phyloP scores from a whole-genome alignment of 2,888 invertebrate species.

The Dryobota labecula region DNA sequence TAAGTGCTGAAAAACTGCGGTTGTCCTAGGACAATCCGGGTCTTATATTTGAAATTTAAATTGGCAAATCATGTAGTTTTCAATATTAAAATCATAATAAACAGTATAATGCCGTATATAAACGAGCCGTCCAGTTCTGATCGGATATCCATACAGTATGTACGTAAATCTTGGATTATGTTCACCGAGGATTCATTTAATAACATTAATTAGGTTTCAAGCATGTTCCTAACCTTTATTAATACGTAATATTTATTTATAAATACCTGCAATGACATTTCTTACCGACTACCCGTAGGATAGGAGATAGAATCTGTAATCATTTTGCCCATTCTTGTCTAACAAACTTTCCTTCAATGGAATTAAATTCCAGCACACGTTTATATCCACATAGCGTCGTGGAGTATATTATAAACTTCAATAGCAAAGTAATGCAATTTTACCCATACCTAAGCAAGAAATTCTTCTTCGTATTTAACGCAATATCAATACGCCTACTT shows the following conservation, averaged over 20 bases:
- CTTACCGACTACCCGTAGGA: constrained; percentile 67
- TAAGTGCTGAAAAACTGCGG: constrained; percentile 77
- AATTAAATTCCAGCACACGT: constrained; percentile 80
- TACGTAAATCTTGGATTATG: constrained; percentile 49
- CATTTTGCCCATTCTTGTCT: constrained; percentile 68
- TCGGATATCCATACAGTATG: constrained; percentile 67
- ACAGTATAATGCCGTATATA: constrained; percentile 70
- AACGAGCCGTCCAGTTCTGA: constrained; percentile 83
- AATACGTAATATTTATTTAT: constrained; percentile 78
- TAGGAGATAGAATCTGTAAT: constrained; percentile 67
- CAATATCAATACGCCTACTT: constrained; percentile 61
- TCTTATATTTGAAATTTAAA: constrained; percentile 61
- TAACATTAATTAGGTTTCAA: constrained; percentile 64
- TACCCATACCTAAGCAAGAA: constrained; percentile 41
- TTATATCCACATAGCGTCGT: constrained; percentile 52
- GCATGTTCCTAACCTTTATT: constrained; percentile 81
- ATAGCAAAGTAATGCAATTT: constrained; percentile 55
- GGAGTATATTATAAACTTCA: constrained; percentile 48
- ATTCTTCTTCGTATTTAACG: constrained; percentile 57
- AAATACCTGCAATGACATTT: constrained; percentile 68
- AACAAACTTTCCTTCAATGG: constrained; percentile 70
- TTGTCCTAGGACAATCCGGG: constrained; percentile 64
- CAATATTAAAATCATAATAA: constrained; percentile 61
- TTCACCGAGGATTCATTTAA: constrained; percentile 60
- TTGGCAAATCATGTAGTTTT: constrained; percentile 60